Conservation (phyloP, 92 coral and sea anemone genomes). For the Palythoa grandiflora region DNA sequence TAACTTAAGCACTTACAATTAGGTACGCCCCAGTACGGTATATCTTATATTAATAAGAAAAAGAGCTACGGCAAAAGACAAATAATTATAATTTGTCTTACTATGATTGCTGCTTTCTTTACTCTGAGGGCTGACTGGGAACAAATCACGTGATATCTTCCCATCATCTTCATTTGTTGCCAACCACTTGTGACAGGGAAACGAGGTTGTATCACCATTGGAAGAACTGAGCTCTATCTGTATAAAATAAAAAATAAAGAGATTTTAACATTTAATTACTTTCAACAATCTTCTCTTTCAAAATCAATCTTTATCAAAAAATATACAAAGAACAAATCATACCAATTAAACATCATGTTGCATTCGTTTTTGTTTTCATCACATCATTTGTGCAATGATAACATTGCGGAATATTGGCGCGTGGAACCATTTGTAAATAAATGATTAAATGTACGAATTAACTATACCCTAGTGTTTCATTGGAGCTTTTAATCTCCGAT, state of each 20-base stretch:
- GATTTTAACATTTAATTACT: not conserved
- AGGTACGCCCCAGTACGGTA: no score
- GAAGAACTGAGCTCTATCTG: conserved; percentile 79
- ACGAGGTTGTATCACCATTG: conserved; percentile 73
- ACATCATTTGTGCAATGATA: no score
- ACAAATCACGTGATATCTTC: conserved; percentile 76
- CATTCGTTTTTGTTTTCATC: no score
- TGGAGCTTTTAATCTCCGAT: no score
- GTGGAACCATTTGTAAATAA: no score
- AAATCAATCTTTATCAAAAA: no score
- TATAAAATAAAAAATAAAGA: not conserved
- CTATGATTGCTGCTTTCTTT: not conserved
- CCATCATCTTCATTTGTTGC: conserved; percentile 90
- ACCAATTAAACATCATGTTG: not conserved
- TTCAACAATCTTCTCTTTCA: not conserved
- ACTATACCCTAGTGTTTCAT: no score
- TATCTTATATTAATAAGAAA: no score
- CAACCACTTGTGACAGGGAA: conserved; percentile 92
- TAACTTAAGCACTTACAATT: not conserved
- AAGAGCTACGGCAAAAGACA: no score
- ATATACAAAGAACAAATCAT: not conserved
- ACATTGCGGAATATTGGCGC: no score
- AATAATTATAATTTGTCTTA: not conserved
- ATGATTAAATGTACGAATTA: no score
- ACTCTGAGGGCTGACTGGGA: conserved; percentile 52